Conservation (phyloP, 2,113 vertebrate species). For the chimpanzee (Pan troglodytes) region NHGRI_mPanTro3-v2.1_pri NC_072409.2:39314501-39315000, state of each 20-base stretch:
- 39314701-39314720: not conserved
- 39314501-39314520: not conserved
- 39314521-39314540: not conserved
- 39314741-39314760: not conserved
- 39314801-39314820: not conserved
- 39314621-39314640: not conserved
- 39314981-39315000: not conserved
- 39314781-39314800: not conserved
- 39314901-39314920: not conserved
- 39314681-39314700: not conserved
- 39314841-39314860: not conserved
- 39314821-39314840: not conserved
- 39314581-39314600: not conserved
- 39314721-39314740: not conserved
- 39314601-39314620: not conserved
- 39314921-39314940: not conserved
- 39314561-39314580: not conserved
- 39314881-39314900: not conserved
- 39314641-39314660: not conserved
- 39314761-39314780: too few relatives aligned
- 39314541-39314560: not conserved
- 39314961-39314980: not conserved
- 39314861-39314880: not conserved
- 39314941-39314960: not conserved
- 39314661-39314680: not conserved